These are phyloP conservation scores for Arothron firmamentum DNA, from an alignment of 2,113 vertebrate genomes.

Conservation along the genomic window DNA sequence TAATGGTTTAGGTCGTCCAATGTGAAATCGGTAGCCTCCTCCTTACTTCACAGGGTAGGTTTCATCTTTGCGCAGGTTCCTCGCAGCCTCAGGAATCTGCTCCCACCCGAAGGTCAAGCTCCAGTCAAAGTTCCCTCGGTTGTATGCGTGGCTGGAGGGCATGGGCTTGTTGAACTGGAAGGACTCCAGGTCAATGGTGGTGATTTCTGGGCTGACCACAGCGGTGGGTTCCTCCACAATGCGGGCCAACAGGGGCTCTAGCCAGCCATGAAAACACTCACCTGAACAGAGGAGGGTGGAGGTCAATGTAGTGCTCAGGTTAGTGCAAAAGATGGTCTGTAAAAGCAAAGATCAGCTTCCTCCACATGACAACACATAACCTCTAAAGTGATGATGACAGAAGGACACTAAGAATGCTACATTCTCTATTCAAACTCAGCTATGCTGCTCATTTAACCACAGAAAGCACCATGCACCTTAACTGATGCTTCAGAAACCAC, in stretches of 20 bases:
- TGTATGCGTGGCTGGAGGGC: constrained; percentile 75
- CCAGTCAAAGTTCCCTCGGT: constrained; percentile 96
- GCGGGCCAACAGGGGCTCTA: constrained; percentile 88
- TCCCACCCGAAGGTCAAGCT: constrained; percentile 93
- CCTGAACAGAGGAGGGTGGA: constrained; percentile 67
- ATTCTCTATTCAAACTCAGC: too few relatives aligned
- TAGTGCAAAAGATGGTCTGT: not conserved
- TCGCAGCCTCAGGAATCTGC: constrained; percentile 74
- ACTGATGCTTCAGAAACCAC: too few relatives aligned
- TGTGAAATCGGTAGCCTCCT: not conserved
- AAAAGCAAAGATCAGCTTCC: not conserved
- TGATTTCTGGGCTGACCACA: constrained; percentile 92
- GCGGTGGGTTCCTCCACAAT: constrained; percentile 88
- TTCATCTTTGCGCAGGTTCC: constrained; percentile 85
- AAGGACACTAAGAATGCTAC: too few relatives aligned
- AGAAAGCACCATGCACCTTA: too few relatives aligned
- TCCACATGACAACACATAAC: too few relatives aligned
- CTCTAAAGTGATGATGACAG: too few relatives aligned
- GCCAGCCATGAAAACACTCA: constrained; percentile 94
- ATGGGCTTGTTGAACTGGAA: constrained; percentile 87
- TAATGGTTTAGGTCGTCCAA: not conserved
- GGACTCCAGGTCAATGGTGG: constrained; percentile 86
- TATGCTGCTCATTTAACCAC: too few relatives aligned
- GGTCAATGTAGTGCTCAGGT: not conserved
- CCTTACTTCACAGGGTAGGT: constrained; percentile 91